Evolutionary conservation across 92 coral and sea anemone species (phyloP).

Genomic region (Porites evermanni): DNA sequence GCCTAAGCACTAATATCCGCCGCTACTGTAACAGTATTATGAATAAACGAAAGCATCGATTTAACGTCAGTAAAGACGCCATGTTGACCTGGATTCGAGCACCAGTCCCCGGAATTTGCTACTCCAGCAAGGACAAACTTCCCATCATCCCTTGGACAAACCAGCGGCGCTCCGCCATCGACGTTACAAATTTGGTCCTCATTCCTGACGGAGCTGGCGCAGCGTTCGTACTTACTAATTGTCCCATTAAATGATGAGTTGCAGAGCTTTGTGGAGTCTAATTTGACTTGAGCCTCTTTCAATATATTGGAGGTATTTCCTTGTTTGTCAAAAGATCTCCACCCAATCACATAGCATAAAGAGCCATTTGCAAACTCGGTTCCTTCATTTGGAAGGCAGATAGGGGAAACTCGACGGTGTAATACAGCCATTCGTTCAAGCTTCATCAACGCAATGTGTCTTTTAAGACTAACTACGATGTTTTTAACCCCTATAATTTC

Average conservation of each 20-base stretch:
- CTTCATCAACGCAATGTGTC: slow-evolving; percentile 69
- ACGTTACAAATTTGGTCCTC: slow-evolving; percentile 74
- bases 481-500: slow-evolving; percentile 53
- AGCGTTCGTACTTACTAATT: slow-evolving; percentile 58
- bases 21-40: slow-evolving; percentile 24
- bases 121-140: slow-evolving; percentile 73
- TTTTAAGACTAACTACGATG: slow-evolving; percentile 59
- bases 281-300: slow-evolving; percentile 70
- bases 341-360: slow-evolving; percentile 73
- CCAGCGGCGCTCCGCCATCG: slow-evolving; percentile 84
- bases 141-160: slow-evolving; percentile 75
- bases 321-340: slow-evolving; percentile 59
- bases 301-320: slow-evolving; percentile 53
- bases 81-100: slow-evolving; percentile 71
- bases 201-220: slow-evolving; percentile 65
- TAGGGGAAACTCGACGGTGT: slow-evolving; percentile 65
- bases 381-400: slow-evolving; percentile 73
- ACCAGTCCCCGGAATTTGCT: slow-evolving; percentile 69
- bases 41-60: slow-evolving; percentile 65
- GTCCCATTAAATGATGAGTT: slow-evolving; percentile 73
- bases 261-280: slow-evolving; percentile 62
- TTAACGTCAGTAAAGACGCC: slow-evolving; percentile 78
- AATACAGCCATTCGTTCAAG: slow-evolving; percentile 65
- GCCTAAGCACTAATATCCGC: slow-evolving; percentile 5
- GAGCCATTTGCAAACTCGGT: slow-evolving; percentile 43